These are phyloP conservation scores for Pterocles orientalis DNA, from an alignment of 2,113 vertebrate species.

Conservation along the genomic window DNA sequence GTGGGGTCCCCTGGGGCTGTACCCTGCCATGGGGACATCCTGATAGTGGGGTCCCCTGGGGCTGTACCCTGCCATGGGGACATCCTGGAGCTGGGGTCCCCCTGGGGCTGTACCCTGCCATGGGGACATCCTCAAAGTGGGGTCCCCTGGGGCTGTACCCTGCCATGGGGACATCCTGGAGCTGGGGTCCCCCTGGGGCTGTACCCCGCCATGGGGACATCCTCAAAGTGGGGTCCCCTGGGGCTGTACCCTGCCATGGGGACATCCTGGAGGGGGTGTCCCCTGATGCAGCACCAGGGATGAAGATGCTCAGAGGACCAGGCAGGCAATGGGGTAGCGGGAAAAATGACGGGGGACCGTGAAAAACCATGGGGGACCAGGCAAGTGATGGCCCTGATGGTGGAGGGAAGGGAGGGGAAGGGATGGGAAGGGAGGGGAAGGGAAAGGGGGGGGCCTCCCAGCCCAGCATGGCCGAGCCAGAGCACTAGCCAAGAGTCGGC, in stretches of 20 bases:
- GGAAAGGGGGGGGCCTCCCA: not conserved
- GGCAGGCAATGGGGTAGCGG: not conserved
- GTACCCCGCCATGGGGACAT: not conserved
- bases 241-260: not conserved
- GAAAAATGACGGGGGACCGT: no score
- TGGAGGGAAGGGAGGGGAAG: not conserved
- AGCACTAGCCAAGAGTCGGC: slow-evolving; percentile 67
- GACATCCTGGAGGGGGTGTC: not conserved
- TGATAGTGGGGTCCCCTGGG: no score
- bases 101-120: not conserved
- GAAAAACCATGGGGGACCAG: no score
- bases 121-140: not conserved
- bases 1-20: not conserved
- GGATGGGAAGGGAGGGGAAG: not conserved
- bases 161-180: not conserved
- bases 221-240: not conserved
- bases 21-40: not conserved
- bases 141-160: not conserved
- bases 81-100: not conserved
- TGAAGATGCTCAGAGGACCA: not conserved
- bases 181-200: not conserved
- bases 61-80: not conserved
- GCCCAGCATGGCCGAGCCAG: slow-evolving; percentile 42
- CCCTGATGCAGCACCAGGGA: not conserved
- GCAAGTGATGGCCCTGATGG: not conserved